Conservation (phyloP, 1,140 invertebrate genomes). For the Leptinotarsa texana region DNA sequence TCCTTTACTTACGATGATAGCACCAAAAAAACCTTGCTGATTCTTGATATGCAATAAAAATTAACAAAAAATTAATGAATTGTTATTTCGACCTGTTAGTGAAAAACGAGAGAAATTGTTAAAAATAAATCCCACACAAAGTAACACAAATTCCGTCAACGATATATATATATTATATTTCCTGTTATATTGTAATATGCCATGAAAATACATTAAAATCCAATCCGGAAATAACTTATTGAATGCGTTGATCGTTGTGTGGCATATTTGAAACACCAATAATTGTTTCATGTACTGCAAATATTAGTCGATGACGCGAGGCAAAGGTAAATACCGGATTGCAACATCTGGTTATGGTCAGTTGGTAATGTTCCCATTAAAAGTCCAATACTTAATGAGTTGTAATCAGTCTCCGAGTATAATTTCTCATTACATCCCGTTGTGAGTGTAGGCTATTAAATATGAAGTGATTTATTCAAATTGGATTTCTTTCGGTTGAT, state of each 20-base stretch:
- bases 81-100: too few species aligned
- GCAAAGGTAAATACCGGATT: not conserved
- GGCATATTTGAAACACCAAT: not conserved
- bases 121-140: too few species aligned
- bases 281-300: not conserved
- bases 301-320: not conserved
- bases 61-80: too few species aligned
- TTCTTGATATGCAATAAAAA: too few species aligned
- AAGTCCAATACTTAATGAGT: constrained; percentile 1
- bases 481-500: not conserved
- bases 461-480: not conserved
- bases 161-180: too few species aligned
- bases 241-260: not conserved
- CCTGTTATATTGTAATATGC: too few species aligned
- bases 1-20: too few species aligned
- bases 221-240: not conserved
- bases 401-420: not conserved
- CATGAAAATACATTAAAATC: too few species aligned
- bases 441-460: not conserved
- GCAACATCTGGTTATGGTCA: constrained; percentile 5
- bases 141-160: too few species aligned
- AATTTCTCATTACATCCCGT: constrained; percentile 5
- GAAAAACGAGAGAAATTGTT: too few species aligned
- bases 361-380: constrained; percentile 5
- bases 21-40: too few species aligned